These are phyloP conservation scores for Coelopa frigida DNA, from an alignment of 1,140 invertebrate species.

Conservation along the genomic window DNA sequence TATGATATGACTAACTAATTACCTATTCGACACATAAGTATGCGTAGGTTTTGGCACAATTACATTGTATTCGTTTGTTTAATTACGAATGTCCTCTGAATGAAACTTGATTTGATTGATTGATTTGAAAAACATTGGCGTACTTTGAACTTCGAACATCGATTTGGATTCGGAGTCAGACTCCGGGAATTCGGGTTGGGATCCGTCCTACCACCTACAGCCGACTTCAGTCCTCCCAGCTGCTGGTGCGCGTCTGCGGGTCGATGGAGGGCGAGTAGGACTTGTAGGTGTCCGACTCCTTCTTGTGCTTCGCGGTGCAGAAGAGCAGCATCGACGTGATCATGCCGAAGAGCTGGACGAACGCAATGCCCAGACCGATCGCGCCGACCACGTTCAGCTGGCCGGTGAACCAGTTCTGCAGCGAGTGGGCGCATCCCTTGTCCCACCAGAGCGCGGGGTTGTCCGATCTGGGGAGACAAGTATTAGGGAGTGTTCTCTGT, in stretches of 20 bases:
- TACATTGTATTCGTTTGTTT: too few relatives aligned
- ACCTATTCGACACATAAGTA: too few relatives aligned
- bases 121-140: too few relatives aligned
- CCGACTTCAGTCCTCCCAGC: slow-evolving; percentile 44
- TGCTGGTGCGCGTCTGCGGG: slow-evolving; percentile 44
- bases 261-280: slow-evolving; percentile 56
- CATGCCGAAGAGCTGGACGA: slow-evolving; percentile 63
- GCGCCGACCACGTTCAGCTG: slow-evolving; percentile 63
- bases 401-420: slow-evolving; percentile 62
- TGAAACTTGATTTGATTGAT: too few relatives aligned
- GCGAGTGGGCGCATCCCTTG: slow-evolving; percentile 60
- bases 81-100: too few relatives aligned
- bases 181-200: background rate
- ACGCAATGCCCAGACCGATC: slow-evolving; percentile 64
- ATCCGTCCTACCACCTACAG: slow-evolving; percentile 22
- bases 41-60: too few relatives aligned
- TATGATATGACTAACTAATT: too few relatives aligned
- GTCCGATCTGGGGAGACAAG: slow-evolving; percentile 40
- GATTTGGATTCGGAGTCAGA: too few relatives aligned
- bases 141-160: too few relatives aligned
- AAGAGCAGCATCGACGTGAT: slow-evolving; percentile 70
- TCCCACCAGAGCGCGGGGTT: slow-evolving; percentile 57
- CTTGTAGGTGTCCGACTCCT: slow-evolving; percentile 60
- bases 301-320: slow-evolving; percentile 65
- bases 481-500: background rate